phyloP scores from a whole-genome alignment of 2,888 invertebrate species.

The Oligia latruncula region DNA sequence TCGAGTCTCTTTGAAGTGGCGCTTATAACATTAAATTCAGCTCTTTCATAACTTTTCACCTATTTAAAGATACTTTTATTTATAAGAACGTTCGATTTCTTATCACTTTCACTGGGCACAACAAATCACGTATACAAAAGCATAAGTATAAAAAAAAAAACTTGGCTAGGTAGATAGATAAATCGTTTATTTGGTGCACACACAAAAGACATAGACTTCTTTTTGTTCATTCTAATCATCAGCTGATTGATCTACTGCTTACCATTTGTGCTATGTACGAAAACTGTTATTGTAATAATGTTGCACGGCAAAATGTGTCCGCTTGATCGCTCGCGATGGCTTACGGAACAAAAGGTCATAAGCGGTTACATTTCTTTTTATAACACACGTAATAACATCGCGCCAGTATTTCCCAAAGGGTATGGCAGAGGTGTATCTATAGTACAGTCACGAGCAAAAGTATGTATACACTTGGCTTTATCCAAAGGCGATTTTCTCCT shows the following conservation, averaged over 20 bases:
- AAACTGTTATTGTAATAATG: constrained; percentile 52
- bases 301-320: constrained; percentile 59
- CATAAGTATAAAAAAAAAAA: not conserved
- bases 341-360: constrained; percentile 58
- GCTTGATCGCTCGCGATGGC: constrained; percentile 45
- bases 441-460: no score
- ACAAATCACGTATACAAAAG: not conserved
- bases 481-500: no score
- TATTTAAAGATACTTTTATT: not conserved
- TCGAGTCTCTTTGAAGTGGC: not conserved
- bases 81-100: not conserved
- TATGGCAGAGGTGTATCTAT: no score
- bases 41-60: not conserved
- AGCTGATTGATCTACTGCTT: constrained; percentile 43
- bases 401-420: not conserved
- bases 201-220: not conserved
- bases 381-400: not conserved
- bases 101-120: not conserved
- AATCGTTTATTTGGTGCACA: not conserved
- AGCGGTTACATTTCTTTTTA: constrained; percentile 15
- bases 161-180: not conserved
- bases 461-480: no score
- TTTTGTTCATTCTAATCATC: not conserved
- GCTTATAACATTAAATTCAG: not conserved
- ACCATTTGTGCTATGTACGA: not conserved